Evolutionary conservation across 2,113 vertebrate genomes (phyloP), one percentile per base, ranked within the genome.

Genomic region (Nettapus auritus): DNA sequence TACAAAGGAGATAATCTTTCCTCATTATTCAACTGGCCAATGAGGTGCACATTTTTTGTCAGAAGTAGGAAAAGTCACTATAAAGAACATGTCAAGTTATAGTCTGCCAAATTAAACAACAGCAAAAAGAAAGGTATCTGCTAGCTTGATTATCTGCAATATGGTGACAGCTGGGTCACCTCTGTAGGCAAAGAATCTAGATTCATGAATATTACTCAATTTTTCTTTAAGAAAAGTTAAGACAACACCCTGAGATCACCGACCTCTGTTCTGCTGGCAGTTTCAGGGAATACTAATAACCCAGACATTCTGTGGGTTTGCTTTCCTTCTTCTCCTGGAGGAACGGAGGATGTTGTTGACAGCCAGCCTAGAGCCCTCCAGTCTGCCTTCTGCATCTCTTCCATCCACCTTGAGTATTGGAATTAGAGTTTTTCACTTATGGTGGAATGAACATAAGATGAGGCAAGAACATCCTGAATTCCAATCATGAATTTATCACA

Each of bases 1-100:
- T 79, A 53, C 73, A 82, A 67, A 79, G 77, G 76, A 89, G 89
- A 73, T 75, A 89, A 77, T 82, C 77, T 96, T 94, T 79, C 77
- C 89, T 71, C 68, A 34, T 88, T 77, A 89, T 77, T 95, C 74
- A 86, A 10, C 36, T 68, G 56, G 36, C 62, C 74, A 76, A 28
- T n/a, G 69, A 93, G 69, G 57, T 81, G 67, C 73, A 88, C 23
- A 23, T 0, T 36, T 64, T 84, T 74, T 59, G 56, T 60, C 80
- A 94, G 80, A 86, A 95, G 50, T 69, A 86, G 31, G 6, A 81
- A 86, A 79, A 90, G 22, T 85, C 36, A 25, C 44, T 73, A 5
- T 26, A 50, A 91, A 86, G 38, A 82, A 64, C 66, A 19, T 42
- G 60, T 86, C 56, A 68, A 60, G 52, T 55, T 95, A 71, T 33